Conservation (phyloP, 2,797 vertebrate genomes). For the Galaxias olidus region DNA sequence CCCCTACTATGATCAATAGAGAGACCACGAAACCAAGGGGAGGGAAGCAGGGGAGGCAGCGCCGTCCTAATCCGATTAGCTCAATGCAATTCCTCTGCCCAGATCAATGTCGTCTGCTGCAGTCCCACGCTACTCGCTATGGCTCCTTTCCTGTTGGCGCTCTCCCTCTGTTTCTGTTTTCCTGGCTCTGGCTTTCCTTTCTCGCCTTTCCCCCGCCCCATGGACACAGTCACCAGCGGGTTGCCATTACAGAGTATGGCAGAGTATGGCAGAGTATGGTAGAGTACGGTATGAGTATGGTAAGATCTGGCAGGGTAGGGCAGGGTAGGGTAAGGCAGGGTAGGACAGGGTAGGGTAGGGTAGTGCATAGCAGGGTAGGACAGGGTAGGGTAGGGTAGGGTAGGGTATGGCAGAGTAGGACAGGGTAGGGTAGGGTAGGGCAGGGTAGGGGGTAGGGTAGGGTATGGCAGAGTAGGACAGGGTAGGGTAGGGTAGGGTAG, state of each 20-base stretch:
- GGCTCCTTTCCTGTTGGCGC: neutral
- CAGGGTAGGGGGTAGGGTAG: too few species aligned
- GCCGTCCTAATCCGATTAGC: constrained; percentile 74
- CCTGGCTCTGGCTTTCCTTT: neutral
- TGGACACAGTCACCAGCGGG: constrained; percentile 12
- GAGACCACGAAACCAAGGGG: constrained; percentile 74
- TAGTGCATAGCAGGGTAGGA: too few species aligned
- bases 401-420: too few species aligned
- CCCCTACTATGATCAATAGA: constrained; percentile 71
- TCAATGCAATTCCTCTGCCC: constrained; percentile 73
- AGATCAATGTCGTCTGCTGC: constrained; percentile 75
- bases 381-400: neutral
- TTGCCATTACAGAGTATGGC: neutral
- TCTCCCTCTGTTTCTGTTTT: neutral
- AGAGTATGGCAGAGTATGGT: neutral
- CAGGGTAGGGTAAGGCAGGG: too few species aligned
- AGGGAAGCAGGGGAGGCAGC: constrained; percentile 65
- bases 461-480: too few species aligned
- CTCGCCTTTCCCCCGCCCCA: neutral
- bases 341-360: too few species aligned
- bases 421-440: too few species aligned
- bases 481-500: too few species aligned
- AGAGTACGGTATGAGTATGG: too few species aligned
- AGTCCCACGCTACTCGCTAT: neutral
- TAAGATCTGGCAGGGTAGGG: too few species aligned